Evolutionary conservation across 64 coral and sea anemone species (phyloP).

Genomic region (Orbicella faveolata): DNA sequence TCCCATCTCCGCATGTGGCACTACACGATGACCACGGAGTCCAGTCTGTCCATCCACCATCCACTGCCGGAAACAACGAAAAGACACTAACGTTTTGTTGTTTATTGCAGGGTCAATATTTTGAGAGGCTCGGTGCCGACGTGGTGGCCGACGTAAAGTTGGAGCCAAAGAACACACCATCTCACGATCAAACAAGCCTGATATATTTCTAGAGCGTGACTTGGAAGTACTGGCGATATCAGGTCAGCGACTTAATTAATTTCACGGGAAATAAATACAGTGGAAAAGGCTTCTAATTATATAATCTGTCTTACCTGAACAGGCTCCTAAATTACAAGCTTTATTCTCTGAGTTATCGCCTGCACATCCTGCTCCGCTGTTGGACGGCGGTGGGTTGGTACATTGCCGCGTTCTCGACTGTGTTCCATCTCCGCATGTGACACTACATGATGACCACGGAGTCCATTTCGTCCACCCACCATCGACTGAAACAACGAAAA

Average conservation of each 20-base stretch:
- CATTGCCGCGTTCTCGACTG: slow-evolving; percentile 7
- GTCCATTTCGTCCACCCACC: slow-evolving; percentile 14
- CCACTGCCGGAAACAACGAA: neutral
- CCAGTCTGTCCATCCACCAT: slow-evolving; percentile 33
- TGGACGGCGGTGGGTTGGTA: slow-evolving; percentile 23
- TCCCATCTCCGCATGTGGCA: slow-evolving; percentile 22
- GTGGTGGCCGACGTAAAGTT: no score
- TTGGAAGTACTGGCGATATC: no score
- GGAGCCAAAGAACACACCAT: no score
- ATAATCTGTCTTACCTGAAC: slow-evolving; percentile 4
- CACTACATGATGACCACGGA: slow-evolving; percentile 23
- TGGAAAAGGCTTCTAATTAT: no score
- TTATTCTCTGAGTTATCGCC: neutral
- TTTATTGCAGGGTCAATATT: neutral
- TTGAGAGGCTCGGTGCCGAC: neutral
- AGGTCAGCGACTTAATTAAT: no score
- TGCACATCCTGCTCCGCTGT: slow-evolving; percentile 17
- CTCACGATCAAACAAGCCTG: no score
- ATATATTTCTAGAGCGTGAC: no score
- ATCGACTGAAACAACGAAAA: neutral
- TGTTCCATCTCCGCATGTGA: slow-evolving; percentile 26
- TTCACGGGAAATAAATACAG: no score
- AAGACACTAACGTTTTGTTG: neutral
- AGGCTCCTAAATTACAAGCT: neutral
- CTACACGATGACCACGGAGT: slow-evolving; percentile 19